Evolutionary conservation across 2,888 invertebrate genomes (phyloP), one percentile per base, ranked within the genome.

Genomic region (Drosophila subsilvestris): DNA sequence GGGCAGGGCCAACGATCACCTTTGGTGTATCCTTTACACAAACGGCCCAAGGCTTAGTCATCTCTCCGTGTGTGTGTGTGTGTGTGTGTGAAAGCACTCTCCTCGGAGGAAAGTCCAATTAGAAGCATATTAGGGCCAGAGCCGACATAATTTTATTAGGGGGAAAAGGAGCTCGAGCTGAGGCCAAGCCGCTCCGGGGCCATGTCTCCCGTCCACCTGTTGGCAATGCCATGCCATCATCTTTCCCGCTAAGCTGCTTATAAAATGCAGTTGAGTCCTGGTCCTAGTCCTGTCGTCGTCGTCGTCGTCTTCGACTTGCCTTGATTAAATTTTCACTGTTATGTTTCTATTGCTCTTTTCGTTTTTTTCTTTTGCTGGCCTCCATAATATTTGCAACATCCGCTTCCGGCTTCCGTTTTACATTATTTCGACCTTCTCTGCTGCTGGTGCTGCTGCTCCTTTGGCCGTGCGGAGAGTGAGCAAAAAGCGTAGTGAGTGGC

Each of bases 241-340:
- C 14, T 6, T 49, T 17, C 27, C 50, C 47, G 58, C 72, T 85
- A 84, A 84, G 87, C 87, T 50, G 86, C 83, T 84, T 87, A 84
- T 77, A 58, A 79, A 81, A 55, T 84, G 88, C 89, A 89, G 71
- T 67, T 69, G 70, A 68, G 61, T 60, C 37, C 37, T 37, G 6
- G 6, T n/a, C 2, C 37, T 37, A 9, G 27, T 9, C 27, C 27
- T 76, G 20, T 20, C 22, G 22, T 29, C 53, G 29, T 57, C 57
- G 50, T 54, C 62, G 48, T 58, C 60, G 67, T 65, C 80, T 68
- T 72, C 63, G 85, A 87, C 79, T 85, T 89, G 79, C 58, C 80
- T 80, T 88, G 89, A 86, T 86, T 86, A 88, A 89, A 89, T 88
- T 89, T 86, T 73, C 83, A 88, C 78, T 78, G 81, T 84, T 76